Conservation (phyloP, 2,113 vertebrate genomes). For the Oncorhynchus tshawytscha region DNA sequence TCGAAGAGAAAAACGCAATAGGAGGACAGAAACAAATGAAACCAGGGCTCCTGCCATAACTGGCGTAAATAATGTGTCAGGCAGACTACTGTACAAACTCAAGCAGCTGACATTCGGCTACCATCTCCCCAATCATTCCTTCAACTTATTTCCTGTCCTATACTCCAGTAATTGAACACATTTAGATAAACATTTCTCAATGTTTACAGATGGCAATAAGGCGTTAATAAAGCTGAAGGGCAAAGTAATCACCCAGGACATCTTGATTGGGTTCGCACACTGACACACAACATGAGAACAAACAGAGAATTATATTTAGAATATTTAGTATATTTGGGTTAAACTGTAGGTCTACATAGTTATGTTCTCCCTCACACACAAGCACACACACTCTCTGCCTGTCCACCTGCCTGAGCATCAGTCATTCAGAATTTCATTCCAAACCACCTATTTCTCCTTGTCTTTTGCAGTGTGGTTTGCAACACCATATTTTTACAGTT, state of each 20-base stretch:
- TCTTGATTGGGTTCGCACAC: too few relatives aligned
- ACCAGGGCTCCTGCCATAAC: slow-evolving; percentile 36
- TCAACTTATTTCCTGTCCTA: slow-evolving; percentile 13
- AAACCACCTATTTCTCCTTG: too few relatives aligned
- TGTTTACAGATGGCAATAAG: not conserved
- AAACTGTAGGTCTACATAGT: too few relatives aligned
- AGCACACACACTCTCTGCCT: too few relatives aligned
- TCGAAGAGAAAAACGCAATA: not conserved
- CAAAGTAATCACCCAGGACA: too few relatives aligned
- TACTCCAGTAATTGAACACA: slow-evolving; percentile 5
- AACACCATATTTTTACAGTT: not conserved
- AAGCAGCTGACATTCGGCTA: slow-evolving; percentile 25
- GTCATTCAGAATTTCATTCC: too few relatives aligned
- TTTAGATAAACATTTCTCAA: slow-evolving; percentile 9
- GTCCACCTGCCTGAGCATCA: too few relatives aligned
- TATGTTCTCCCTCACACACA: too few relatives aligned
- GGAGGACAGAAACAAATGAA: slow-evolving; percentile 13
- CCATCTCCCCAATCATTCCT: slow-evolving; percentile 16
- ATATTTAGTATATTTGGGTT: too few relatives aligned
- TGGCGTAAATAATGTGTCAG: slow-evolving; percentile 41
- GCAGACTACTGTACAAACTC: slow-evolving; percentile 33
- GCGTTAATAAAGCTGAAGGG: not conserved
- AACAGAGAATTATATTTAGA: too few relatives aligned
- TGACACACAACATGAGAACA: too few relatives aligned
- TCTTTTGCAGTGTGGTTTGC: not conserved